These are phyloP conservation scores for Numenius phaeopus DNA, from an alignment of 2,797 vertebrate species.

Conservation along the genomic window DNA sequence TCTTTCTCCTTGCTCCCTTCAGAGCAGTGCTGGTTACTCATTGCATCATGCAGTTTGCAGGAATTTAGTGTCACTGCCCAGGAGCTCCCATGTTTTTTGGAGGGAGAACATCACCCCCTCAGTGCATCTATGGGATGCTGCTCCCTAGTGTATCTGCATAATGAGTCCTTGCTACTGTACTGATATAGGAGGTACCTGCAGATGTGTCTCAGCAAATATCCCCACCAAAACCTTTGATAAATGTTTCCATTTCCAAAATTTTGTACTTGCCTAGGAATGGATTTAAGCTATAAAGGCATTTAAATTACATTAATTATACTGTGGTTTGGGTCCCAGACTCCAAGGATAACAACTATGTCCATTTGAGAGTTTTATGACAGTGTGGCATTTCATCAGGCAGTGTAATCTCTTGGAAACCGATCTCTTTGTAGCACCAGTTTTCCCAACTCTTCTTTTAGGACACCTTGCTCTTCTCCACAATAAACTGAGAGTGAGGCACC, in stretches of 20 bases:
- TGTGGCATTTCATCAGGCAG: not conserved
- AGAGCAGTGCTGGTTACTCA: not conserved
- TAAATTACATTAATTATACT: not conserved
- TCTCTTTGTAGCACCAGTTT: not conserved
- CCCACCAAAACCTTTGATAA: not conserved
- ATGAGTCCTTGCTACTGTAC: not conserved
- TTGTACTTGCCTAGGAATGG: not conserved
- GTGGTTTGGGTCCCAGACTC: not conserved
- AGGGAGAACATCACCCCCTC: not conserved
- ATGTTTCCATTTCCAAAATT: not conserved
- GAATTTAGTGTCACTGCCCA: not conserved
- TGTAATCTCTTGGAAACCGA: accelerated
- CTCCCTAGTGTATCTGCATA: not conserved
- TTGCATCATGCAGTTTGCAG: not conserved
- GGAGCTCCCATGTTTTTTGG: not conserved
- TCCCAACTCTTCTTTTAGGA: not conserved
- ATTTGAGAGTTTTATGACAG: not conserved
- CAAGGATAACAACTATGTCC: not conserved
- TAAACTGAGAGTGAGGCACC: accelerated
- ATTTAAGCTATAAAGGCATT: not conserved
- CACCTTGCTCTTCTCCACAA: not conserved
- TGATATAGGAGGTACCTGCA: not conserved
- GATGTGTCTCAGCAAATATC: not conserved
- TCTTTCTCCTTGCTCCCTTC: not conserved
- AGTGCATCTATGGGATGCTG: not conserved